Evolutionary conservation across 2,888 invertebrate genomes (phyloP), one percentile per base, ranked within the genome.

Genomic region (Andrena hattorfiana): DNA sequence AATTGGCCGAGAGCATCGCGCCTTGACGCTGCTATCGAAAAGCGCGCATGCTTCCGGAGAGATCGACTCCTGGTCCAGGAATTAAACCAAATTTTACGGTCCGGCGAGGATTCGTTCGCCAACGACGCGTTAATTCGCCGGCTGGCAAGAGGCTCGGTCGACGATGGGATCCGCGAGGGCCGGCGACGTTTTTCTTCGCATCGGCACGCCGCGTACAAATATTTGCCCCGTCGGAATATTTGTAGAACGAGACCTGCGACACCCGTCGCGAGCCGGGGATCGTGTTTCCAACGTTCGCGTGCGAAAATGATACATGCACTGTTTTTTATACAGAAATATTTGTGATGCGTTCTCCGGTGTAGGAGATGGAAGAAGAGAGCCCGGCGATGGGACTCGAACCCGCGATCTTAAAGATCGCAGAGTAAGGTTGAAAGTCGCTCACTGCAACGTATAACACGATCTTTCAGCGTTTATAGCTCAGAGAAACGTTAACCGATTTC

Each of bases 1-100:
- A 91, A 90, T 89, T 88, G 89, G 86, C 80, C 86, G 66, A 81
- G 71, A 83, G 88, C 90, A 91, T 89, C 91, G 91, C 85, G 89
- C 90, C 89, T 89, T 75, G 80, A 49, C 23, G 54, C 75, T 74
- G 81, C 77, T 77, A 77, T 66, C 85, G 48, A 59, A 16, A 56
- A 56, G 67, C 77, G 74, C 79, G 70, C 80, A 56, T 56, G 70
- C 73, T 81, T 62, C 48, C 4, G 4, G 42, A 26, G 16, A 35
- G 26, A 56, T 68, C 56, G 42, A 42, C 60, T 23, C 35, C 56
- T 51, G 56, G 56, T 4, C 35, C 23, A 16, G 49, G 7, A 42
- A 74, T 51, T 30, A 59, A 70, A 63, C 54, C 68, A 66, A 70
- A 67, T 77, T 81, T 80, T 30, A 76, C 81, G 68, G 64, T 56